Percentiles rank a stretch among this genome's conserved stretches.
Evolutionary conservation across 2,888 invertebrate genomes (phyloP).

Genomic region (Dynastes maya): DNA sequence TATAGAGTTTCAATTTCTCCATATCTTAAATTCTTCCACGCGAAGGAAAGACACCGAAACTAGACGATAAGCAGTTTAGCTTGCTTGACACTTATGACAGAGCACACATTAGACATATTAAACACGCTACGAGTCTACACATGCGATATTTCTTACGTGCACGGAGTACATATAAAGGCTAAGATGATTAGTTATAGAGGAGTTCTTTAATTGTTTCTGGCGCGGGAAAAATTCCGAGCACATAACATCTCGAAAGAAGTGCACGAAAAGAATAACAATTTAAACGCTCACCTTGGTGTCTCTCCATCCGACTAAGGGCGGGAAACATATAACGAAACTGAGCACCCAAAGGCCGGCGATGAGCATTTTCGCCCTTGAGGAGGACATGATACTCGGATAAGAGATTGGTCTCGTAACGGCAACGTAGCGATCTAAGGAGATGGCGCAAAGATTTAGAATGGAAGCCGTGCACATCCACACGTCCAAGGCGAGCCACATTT

Average conservation of each 20-base stretch:
- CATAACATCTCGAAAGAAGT: conserved; percentile 2
- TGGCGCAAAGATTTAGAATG: conserved; percentile 96
- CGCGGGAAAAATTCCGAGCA: conserved; percentile 25
- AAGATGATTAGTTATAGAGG: conserved; percentile 21
- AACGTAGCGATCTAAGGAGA: conserved; percentile 95
- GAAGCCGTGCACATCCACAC: conserved; percentile 99
- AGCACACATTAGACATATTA: conserved; percentile 13
- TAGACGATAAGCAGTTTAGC: conserved; percentile 3
- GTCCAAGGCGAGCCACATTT: conserved; percentile 96
- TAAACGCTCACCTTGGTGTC: conserved; percentile 77
- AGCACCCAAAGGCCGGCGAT: conserved; percentile 96
- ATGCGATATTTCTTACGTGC: conserved; percentile 4
- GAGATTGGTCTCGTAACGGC: conserved; percentile 97
- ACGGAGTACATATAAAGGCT: background rate
- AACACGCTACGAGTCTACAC: background rate
- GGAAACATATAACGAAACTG: conserved; percentile 97
- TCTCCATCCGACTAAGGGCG: conserved; percentile 95
- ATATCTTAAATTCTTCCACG: background rate
- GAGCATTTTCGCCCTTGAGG: conserved; percentile 86
- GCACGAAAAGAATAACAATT: conserved; percentile 30
- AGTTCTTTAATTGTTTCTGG: conserved; percentile 38
- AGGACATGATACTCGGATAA: conserved; percentile 94
- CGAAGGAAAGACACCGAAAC: background rate
- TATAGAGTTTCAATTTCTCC: background rate
- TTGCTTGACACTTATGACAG: background rate